phyloP scores from a whole-genome alignment of 1,140 invertebrate species.

The Procambarus virginalis region DNA sequence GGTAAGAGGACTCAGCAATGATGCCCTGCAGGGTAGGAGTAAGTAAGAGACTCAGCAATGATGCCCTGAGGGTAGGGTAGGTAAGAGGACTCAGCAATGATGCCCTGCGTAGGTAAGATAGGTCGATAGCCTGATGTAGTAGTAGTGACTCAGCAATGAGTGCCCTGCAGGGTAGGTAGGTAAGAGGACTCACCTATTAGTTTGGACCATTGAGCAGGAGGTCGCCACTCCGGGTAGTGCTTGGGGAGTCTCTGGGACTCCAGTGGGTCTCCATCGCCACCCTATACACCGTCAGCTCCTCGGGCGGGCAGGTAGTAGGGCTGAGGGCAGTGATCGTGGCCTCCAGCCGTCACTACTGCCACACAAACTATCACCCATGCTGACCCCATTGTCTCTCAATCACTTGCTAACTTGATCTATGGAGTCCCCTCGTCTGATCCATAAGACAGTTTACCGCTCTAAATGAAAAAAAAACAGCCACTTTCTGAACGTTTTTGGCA shows the following conservation, averaged over 20 bases:
- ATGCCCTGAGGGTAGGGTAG: too few relatives aligned
- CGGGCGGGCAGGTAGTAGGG: conserved; percentile 73
- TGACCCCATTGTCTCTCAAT: neutral
- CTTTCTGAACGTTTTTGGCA: too few relatives aligned
- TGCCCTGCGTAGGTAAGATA: too few relatives aligned
- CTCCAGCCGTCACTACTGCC: conserved; percentile 1
- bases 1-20: too few relatives aligned
- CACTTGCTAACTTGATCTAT: too few relatives aligned
- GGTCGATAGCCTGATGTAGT: neutral
- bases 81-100: too few relatives aligned
- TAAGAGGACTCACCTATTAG: conserved; percentile 84
- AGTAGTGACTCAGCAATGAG: neutral
- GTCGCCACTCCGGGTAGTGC: conserved; percentile 93
- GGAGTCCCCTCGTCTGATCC: too few relatives aligned
- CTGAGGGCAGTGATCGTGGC: neutral
- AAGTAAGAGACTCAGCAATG: too few relatives aligned
- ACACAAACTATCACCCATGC: neutral
- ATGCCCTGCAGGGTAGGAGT: too few relatives aligned
- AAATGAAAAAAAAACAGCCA: too few relatives aligned
- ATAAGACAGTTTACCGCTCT: too few relatives aligned
- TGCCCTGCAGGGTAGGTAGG: neutral
- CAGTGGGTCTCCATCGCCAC: conserved; percentile 91
- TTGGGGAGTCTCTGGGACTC: conserved; percentile 90
- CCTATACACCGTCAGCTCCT: conserved; percentile 87
- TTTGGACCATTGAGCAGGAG: conserved; percentile 92